Conservation (phyloP, 1,140 invertebrate species). For the Bacillus rossius region DNA sequence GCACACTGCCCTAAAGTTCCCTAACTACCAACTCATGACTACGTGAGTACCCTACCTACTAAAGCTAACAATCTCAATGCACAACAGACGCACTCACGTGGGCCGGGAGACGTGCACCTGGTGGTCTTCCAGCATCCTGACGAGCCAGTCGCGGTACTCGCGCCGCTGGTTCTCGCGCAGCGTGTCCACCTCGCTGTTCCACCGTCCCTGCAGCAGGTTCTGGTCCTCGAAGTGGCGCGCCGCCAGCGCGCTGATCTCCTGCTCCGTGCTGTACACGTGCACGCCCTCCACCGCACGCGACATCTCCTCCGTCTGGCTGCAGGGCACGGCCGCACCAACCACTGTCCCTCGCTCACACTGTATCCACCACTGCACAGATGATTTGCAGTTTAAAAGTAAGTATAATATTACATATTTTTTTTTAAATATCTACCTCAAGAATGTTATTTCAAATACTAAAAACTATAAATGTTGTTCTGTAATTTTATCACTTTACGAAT, state of each 20-base stretch:
- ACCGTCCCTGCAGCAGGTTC: slow-evolving; percentile 65
- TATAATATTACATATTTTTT: too few species aligned
- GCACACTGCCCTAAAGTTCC: too few species aligned
- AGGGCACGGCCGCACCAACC: too few species aligned
- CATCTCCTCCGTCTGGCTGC: slow-evolving; percentile 73
- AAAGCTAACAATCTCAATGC: too few species aligned
- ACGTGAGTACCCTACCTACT: too few species aligned
- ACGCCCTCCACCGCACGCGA: slow-evolving; percentile 61
- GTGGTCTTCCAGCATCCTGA: slow-evolving; percentile 63
- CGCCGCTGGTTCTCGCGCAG: slow-evolving; percentile 64
- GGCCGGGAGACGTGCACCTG: slow-evolving; percentile 47
- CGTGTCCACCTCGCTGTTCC: slow-evolving; percentile 69
- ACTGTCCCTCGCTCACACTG: too few species aligned
- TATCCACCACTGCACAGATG: too few species aligned
- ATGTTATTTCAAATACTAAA: too few species aligned
- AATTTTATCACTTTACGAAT: too few species aligned
- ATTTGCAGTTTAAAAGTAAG: too few species aligned
- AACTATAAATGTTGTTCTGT: too few species aligned
- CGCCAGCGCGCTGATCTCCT: slow-evolving; percentile 70
- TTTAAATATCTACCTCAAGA: too few species aligned
- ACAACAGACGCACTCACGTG: slow-evolving; percentile 48
- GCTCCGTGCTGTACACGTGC: slow-evolving; percentile 60
- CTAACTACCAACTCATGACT: neutral
- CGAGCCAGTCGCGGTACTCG: slow-evolving; percentile 76
- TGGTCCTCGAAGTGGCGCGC: slow-evolving; percentile 72